Evolutionary conservation across 2,888 invertebrate species (phyloP).

Genomic region (Holacanthella duospinosa): DNA sequence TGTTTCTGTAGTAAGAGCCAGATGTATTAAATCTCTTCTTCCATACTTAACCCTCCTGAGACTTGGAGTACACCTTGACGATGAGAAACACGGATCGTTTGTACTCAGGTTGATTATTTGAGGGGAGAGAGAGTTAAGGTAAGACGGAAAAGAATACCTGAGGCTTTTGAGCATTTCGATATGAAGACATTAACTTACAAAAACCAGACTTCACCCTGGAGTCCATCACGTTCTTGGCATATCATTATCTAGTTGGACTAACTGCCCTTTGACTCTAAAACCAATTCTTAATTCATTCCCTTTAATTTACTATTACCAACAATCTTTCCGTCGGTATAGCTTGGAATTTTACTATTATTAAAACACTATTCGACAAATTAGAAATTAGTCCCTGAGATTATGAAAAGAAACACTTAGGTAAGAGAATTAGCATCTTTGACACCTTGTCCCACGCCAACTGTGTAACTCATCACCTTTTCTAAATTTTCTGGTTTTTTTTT

Average conservation of each 20-base stretch:
- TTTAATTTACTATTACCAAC: neutral
- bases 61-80: too few relatives aligned
- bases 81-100: neutral
- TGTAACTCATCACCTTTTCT: neutral
- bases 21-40: too few relatives aligned
- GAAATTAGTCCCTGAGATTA: neutral
- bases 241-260: conserved; percentile 22
- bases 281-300: neutral
- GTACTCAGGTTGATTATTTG: neutral
- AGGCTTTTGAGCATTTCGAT: conserved; percentile 10
- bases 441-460: neutral
- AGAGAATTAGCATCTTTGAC: conserved; percentile 1
- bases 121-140: neutral
- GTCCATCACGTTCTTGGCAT: conserved; percentile 27
- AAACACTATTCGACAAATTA: neutral
- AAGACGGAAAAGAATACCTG: neutral
- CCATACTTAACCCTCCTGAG: too few relatives aligned
- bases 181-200: conserved; percentile 27
- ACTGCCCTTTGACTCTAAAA: neutral
- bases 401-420: too few relatives aligned
- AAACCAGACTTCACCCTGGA: conserved; percentile 20
- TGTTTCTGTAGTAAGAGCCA: neutral
- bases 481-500: neutral
- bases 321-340: too few relatives aligned
- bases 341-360: neutral